A percentile compares a stretch with the other conserved stretches of the same genome.
phyloP scores from a whole-genome alignment of 2,113 vertebrate species.

The Antechinus flavipes region DNA sequence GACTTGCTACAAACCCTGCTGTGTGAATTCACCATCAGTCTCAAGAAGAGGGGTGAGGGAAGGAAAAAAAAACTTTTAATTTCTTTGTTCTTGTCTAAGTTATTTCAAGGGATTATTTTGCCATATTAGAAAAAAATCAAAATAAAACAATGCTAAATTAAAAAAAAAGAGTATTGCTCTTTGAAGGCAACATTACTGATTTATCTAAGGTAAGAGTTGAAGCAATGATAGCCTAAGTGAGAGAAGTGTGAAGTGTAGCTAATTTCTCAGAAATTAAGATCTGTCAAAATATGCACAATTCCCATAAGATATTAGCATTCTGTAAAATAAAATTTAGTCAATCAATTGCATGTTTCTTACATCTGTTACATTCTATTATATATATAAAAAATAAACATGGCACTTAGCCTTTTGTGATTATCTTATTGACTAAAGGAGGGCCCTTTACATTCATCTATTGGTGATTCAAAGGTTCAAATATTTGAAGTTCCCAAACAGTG shows the following conservation, averaged over 20 bases:
- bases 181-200: not conserved
- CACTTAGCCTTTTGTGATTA: not conserved
- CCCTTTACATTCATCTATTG: not conserved
- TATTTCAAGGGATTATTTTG: not conserved
- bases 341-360: not conserved
- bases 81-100: not conserved
- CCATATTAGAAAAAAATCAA: not conserved
- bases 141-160: not conserved
- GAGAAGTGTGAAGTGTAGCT: not conserved
- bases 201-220: not conserved
- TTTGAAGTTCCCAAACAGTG: not conserved
- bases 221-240: not conserved
- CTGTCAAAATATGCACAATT: not conserved
- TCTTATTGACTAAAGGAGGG: not conserved
- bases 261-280: conserved; percentile 24
- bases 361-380: not conserved
- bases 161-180: conserved; percentile 1
- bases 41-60: not conserved
- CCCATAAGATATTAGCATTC: conserved; percentile 19
- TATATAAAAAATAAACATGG: not conserved
- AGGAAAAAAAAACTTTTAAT: not conserved
- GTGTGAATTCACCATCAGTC: not conserved
- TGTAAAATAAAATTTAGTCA: conserved; percentile 5
- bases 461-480: not conserved
- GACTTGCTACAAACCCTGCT: not conserved